Conservation (phyloP, 1,140 invertebrate genomes). For the Drosophila orena region DNA sequence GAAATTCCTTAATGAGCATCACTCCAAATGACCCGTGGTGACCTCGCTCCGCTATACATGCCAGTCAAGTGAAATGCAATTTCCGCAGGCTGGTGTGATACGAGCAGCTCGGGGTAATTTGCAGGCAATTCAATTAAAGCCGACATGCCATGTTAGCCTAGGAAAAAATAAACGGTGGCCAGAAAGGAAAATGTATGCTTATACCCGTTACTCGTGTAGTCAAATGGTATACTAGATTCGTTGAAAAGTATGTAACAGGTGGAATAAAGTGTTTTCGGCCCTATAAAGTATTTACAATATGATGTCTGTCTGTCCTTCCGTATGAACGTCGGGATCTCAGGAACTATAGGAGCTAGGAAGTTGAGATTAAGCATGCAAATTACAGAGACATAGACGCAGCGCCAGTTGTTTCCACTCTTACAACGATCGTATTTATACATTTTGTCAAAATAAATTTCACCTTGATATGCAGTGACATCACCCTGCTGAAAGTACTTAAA, state of each 20-base stretch:
- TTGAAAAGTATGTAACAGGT: too few relatives aligned
- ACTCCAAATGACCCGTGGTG: slow-evolving; percentile 33
- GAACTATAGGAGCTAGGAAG: too few relatives aligned
- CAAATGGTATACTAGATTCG: too few relatives aligned
- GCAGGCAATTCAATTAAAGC: slow-evolving; percentile 68
- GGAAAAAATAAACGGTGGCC: not conserved
- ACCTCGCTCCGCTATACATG: slow-evolving; percentile 2
- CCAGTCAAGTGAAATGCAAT: slow-evolving; percentile 66
- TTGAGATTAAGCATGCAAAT: too few relatives aligned
- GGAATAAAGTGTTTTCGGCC: too few relatives aligned
- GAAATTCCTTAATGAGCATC: slow-evolving; percentile 81
- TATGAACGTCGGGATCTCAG: too few relatives aligned
- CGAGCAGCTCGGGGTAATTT: slow-evolving; percentile 43
- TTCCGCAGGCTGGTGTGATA: slow-evolving; percentile 41
- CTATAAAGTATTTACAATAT: too few relatives aligned
- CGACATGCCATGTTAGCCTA: not conserved
- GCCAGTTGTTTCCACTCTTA: too few relatives aligned
- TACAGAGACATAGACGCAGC: too few relatives aligned
- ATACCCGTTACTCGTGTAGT: too few relatives aligned
- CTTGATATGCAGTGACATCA: not conserved
- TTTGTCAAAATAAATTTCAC: not conserved
- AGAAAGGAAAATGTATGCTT: not conserved
- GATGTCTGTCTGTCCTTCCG: too few relatives aligned
- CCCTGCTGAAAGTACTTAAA: not conserved
- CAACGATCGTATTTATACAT: too few relatives aligned